Percentiles rank a stretch among this genome's conserved stretches.
These are phyloP conservation scores for Thamnophis elegans DNA, from an alignment of 2,797 vertebrate species.

Conservation along the genomic window DNA sequence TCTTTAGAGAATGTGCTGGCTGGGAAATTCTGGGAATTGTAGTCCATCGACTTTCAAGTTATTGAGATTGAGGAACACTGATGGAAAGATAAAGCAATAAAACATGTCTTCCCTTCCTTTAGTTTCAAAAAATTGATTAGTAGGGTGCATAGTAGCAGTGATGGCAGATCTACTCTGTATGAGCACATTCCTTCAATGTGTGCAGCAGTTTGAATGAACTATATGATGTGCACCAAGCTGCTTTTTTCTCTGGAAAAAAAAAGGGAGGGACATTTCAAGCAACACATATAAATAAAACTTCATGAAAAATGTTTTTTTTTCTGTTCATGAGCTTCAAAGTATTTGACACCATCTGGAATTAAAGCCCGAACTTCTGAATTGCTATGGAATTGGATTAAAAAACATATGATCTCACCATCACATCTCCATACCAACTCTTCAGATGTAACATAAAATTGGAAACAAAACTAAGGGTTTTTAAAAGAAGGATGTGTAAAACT, in stretches of 20 bases:
- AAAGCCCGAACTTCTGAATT: constrained; percentile 14
- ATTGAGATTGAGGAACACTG: background rate
- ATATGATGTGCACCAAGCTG: background rate
- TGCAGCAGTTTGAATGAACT: background rate
- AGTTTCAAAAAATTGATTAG: background rate
- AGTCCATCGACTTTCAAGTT: background rate
- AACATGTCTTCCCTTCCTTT: background rate
- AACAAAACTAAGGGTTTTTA: constrained; percentile 9
- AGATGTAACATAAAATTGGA: constrained; percentile 20
- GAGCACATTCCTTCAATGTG: background rate
- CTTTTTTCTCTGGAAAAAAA: background rate
- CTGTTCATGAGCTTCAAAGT: constrained; percentile 9
- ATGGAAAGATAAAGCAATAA: background rate
- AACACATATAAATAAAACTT: constrained; percentile 7
- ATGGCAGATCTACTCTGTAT: background rate
- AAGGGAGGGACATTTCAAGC: background rate
- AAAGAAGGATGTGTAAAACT: constrained; percentile 11
- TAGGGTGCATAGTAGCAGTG: background rate
- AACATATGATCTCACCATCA: constrained; percentile 28
- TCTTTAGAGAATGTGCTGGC: background rate
- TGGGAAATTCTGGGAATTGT: background rate
- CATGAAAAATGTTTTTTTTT: background rate
- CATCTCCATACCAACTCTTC: constrained; percentile 19
- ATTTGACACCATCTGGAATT: constrained; percentile 28
- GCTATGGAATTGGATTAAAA: constrained; percentile 26